Conservation (phyloP, 2,113 vertebrate genomes). For the Kryptolebias marmoratus region DNA sequence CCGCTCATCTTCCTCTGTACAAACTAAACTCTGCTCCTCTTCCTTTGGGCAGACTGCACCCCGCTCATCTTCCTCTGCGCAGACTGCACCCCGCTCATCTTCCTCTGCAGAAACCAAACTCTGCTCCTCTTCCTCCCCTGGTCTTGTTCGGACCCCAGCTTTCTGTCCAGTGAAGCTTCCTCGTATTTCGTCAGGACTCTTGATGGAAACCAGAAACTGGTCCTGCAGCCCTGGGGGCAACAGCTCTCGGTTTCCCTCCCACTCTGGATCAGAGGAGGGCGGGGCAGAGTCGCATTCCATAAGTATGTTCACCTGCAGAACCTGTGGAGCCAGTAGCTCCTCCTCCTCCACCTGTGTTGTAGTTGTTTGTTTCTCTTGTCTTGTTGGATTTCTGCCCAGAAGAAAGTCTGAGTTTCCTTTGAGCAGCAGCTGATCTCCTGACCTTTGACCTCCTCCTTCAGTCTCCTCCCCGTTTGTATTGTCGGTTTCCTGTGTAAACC, state of each 20-base stretch:
- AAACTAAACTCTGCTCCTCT: no score
- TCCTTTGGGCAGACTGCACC: no score
- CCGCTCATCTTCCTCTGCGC: no score
- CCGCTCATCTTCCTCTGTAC: no score
- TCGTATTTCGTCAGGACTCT: background rate
- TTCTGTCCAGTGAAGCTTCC: background rate
- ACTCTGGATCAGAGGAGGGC: conserved; percentile 45
- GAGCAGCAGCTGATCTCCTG: background rate
- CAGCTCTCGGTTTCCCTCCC: conserved; percentile 25
- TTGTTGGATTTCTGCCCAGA: background rate
- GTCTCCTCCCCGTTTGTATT: background rate
- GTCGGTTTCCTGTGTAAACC: background rate
- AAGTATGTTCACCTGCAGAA: conserved; percentile 59
- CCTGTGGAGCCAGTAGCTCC: conserved; percentile 69
- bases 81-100: no score
- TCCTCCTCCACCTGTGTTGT: conserved; percentile 17
- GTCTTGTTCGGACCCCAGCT: background rate
- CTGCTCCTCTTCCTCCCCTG: conserved; percentile 7
- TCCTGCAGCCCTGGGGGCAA: conserved; percentile 2
- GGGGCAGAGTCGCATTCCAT: conserved; percentile 68
- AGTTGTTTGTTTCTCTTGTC: background rate
- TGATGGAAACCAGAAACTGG: background rate
- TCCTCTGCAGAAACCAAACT: background rate
- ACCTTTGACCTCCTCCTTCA: background rate
- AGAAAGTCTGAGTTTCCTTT: background rate